Base-by-base conservation (phyloP, 35 echinoderm and acorn worm genomes). In the Lytechinus variegatus region DNA sequence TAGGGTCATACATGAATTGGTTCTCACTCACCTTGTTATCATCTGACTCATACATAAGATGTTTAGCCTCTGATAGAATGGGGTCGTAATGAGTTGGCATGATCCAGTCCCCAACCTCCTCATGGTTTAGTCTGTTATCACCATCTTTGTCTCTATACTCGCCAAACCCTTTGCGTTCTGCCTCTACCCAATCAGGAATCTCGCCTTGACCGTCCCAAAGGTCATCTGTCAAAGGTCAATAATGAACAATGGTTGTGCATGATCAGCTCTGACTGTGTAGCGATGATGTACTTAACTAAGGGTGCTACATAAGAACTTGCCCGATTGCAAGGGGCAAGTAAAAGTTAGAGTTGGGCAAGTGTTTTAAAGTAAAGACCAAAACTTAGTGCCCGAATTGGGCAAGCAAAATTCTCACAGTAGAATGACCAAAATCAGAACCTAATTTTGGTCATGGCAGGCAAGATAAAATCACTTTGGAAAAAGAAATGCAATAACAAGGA, bases 41-140 rank as follows among this genome's bases (percentile, higher is more conserved):
- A 58, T 98, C 97, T 13, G 96, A 90, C 89, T 97, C 96, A 92
- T 96, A 94, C 3, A 98, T 95, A 8, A 98, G 92, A 95, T 98
- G 97, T 53, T 97, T 98, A 13, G 96, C 95, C 89, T 98, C 97
- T 54, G 97, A 95, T 44, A 66, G 55, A 4, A 92, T 91, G 27
- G 61, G 95, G 89, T 97, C 96, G 27, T 97, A 97, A 53, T 95
- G 61, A 52, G 91, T 94, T 16, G 97, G 97, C 54, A 98, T 94
- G 7, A 98, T 95, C 96, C 96, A 98, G 13, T 98, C 95, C 21
- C 92, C 55, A 4, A 98, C 14, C 61, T 98, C 97, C 4, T 56
- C 66, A 54, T 52, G 14, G 56, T 98, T 94, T 55, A 98, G 54
- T 57, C 87, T 96, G 54, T 96, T 95, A 61, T 98, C 97, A 56